Conservation (phyloP, 2,797 vertebrate species). For the Xenops minutus region DNA sequence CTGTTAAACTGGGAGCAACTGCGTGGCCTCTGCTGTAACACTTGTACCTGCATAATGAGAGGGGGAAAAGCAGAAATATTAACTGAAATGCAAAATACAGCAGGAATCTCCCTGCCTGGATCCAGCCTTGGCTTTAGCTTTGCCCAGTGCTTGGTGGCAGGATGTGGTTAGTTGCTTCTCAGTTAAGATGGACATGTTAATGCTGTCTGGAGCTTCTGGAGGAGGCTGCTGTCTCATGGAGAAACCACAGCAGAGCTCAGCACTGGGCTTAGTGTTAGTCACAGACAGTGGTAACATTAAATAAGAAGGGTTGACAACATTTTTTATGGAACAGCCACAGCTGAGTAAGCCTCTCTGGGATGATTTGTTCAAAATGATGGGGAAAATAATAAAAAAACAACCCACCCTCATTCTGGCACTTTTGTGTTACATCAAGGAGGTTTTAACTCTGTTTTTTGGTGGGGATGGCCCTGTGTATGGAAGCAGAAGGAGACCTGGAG, state of each 20-base stretch:
- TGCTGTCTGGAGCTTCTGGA: neutral
- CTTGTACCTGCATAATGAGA: neutral
- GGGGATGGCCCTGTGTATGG: neutral
- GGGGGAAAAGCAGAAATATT: neutral
- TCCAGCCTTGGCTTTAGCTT: neutral
- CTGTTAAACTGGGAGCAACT: neutral
- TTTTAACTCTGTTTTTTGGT: neutral
- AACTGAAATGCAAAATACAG: neutral
- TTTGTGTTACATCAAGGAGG: neutral
- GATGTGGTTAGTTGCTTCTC: neutral
- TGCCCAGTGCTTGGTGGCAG: neutral
- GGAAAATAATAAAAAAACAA: no score
- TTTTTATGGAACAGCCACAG: neutral
- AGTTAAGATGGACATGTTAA: accelerated
- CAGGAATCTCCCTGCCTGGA: neutral
- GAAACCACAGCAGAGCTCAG: neutral
- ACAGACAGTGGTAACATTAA: neutral
- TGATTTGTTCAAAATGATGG: neutral
- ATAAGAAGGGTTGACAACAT: neutral
- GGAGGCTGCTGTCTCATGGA: accelerated
- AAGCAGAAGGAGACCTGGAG: neutral
- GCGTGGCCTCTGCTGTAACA: neutral
- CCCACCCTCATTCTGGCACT: neutral
- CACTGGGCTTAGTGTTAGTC: neutral
- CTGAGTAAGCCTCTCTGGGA: neutral